Conservation (phyloP, 2,888 invertebrate genomes). For the Volucella inanis region DNA sequence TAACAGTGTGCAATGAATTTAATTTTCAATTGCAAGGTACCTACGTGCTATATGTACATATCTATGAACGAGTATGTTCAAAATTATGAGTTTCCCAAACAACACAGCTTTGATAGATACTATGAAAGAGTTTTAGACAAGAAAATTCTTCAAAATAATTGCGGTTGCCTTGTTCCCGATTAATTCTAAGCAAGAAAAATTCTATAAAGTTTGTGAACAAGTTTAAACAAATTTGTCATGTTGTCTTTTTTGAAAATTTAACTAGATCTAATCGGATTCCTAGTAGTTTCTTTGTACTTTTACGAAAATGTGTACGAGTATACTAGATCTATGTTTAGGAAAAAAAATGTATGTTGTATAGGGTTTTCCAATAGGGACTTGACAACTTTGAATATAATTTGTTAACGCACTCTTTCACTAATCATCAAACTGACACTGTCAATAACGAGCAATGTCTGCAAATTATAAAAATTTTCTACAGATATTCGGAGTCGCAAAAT, state of each 20-base stretch:
- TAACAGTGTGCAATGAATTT: constrained; percentile 53
- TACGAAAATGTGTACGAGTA: neutral
- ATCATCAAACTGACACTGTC: too few relatives aligned
- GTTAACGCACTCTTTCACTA: too few relatives aligned
- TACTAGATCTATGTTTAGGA: too few relatives aligned
- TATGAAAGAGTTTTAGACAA: constrained; percentile 35
- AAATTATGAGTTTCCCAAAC: constrained; percentile 32
- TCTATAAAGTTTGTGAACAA: constrained; percentile 59
- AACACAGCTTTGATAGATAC: constrained; percentile 22
- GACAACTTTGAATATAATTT: too few relatives aligned
- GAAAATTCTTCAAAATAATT: neutral
- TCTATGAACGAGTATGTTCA: constrained; percentile 31
- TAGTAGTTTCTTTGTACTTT: constrained; percentile 24
- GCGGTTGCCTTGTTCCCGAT: constrained; percentile 41
- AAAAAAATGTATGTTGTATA: too few relatives aligned
- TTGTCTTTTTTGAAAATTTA: constrained; percentile 55
- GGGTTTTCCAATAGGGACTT: too few relatives aligned
- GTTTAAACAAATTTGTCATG: constrained; percentile 50
- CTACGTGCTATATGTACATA: constrained; percentile 8
- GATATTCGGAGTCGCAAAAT: too few relatives aligned
- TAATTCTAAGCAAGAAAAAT: constrained; percentile 66
- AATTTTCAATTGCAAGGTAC: constrained; percentile 50
- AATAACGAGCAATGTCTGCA: too few relatives aligned
- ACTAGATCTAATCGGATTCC: constrained; percentile 62
- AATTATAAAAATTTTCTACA: too few relatives aligned